phyloP scores from a whole-genome alignment of 2,797 vertebrate species.

The Gorsachius magnificus region DNA sequence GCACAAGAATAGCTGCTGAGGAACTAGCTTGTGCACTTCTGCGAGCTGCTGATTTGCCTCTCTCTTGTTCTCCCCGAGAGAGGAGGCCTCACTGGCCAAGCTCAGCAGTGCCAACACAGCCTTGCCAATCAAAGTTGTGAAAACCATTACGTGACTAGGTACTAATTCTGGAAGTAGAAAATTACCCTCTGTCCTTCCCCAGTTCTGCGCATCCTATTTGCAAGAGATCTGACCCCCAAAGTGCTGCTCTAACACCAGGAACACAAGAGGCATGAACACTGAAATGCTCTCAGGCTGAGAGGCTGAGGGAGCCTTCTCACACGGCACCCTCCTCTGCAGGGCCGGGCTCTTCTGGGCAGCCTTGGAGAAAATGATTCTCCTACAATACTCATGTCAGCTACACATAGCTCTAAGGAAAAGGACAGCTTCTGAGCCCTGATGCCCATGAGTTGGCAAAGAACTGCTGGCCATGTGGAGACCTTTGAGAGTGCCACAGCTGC shows the following conservation, averaged over 20 bases:
- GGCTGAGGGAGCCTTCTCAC: background rate
- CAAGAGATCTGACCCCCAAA: background rate
- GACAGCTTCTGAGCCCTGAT: background rate
- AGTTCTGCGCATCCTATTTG: background rate
- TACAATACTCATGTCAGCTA: accelerated
- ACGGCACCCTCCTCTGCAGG: background rate
- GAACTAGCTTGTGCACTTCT: background rate
- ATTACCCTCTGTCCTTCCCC: background rate
- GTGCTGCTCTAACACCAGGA: background rate
- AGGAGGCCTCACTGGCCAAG: background rate
- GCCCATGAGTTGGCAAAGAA: background rate
- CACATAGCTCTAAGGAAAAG: background rate
- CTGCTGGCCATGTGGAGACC: background rate
- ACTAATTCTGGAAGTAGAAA: background rate
- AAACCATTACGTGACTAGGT: background rate
- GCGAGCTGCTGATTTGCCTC: background rate
- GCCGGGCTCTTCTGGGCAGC: background rate
- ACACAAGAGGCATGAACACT: background rate
- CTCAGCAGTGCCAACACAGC: background rate
- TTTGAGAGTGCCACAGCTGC: background rate
- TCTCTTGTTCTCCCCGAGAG: background rate
- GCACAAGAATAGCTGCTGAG: background rate
- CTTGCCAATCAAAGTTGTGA: background rate
- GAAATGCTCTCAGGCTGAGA: background rate
- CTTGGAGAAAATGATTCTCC: background rate